Evolutionary conservation across 2,797 vertebrate species (phyloP), one percentile per base, ranked within the genome.

Genomic region (Siniperca obscura): DNA sequence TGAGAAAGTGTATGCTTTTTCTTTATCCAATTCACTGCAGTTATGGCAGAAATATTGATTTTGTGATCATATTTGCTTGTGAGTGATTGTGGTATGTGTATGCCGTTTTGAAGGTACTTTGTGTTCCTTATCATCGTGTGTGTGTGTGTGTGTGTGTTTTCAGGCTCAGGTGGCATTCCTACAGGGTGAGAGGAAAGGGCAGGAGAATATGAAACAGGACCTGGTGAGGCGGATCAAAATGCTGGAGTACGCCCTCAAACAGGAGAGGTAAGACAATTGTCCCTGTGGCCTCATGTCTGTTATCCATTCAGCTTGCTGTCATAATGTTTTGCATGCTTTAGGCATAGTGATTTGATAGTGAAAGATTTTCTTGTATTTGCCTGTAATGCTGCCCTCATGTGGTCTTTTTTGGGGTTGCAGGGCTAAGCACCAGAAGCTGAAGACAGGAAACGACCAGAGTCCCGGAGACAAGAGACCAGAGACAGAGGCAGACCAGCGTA

Each of bases 351-450:
- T 74, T 78, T 78, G 25, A 62, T 34, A 19, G 46, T 70, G 44
- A 70, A 59, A 25, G 9, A 36, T 25, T 34, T 68, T 48, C 22
- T 46, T 71, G 7, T 22, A 1, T 59, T 65, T 36, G 12, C 44
- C 64, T 56, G 5, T 78, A 70, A 77, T 16, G 36, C 73, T 70
- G 34, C 74, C 84, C 83, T 86, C 83, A 7, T 89, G 84, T 86
- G 87, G 85, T 80, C 2, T 36, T 78, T 65, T 70, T 30, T 83
- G 74, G 81, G 42, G 40, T 81, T 82, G 74, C 90, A 98, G 97
- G 93, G 92, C 97, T 30, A 98, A 98, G 81, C 97, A 98, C 70
- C 97, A 98, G 93, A 98, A 98, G 81, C 91, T 98, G 90, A 98
- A 98, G 90, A 96, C 96, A 0, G 97, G 97, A 79, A 96, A 94